These are phyloP conservation scores for Dioctria linearis DNA, from an alignment of 2,888 invertebrate species.

Conservation along the genomic window DNA sequence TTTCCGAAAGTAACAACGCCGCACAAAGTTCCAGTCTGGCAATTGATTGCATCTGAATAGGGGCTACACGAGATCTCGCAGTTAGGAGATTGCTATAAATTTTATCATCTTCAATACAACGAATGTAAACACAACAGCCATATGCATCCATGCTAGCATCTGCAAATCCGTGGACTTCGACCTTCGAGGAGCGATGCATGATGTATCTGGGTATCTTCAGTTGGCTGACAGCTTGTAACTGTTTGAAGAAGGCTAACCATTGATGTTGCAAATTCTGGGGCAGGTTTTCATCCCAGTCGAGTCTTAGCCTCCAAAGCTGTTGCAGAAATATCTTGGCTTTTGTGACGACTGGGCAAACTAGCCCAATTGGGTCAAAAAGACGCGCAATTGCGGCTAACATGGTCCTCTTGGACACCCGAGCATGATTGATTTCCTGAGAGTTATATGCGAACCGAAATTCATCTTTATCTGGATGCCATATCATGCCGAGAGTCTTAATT, in stretches of 20 bases:
- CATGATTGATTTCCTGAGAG: neutral
- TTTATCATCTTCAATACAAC: neutral
- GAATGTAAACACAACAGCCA: constrained; percentile 30
- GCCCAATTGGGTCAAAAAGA: constrained; percentile 36
- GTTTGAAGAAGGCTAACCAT: neutral
- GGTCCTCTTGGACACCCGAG: neutral
- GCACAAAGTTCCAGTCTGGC: too few species aligned
- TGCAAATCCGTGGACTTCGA: constrained; percentile 52
- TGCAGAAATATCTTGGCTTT: constrained; percentile 24
- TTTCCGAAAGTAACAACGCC: too few species aligned
- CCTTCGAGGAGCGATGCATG: neutral
- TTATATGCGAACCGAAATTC: neutral
- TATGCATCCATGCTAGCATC: constrained; percentile 53
- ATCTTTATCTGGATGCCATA: neutral
- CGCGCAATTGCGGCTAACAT: constrained; percentile 33
- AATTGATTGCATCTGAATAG: too few species aligned
- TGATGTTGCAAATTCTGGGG: neutral
- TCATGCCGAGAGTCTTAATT: neutral
- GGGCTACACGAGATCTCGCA: constrained; percentile 17
- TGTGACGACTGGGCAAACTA: constrained; percentile 19
- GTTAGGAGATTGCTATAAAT: neutral
- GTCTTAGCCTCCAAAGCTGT: neutral
- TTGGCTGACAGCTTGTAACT: neutral
- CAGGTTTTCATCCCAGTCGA: neutral
- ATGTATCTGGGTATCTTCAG: neutral